Base-by-base conservation (phyloP, 1,140 invertebrate genomes). In the Nasonia longicornis region DNA sequence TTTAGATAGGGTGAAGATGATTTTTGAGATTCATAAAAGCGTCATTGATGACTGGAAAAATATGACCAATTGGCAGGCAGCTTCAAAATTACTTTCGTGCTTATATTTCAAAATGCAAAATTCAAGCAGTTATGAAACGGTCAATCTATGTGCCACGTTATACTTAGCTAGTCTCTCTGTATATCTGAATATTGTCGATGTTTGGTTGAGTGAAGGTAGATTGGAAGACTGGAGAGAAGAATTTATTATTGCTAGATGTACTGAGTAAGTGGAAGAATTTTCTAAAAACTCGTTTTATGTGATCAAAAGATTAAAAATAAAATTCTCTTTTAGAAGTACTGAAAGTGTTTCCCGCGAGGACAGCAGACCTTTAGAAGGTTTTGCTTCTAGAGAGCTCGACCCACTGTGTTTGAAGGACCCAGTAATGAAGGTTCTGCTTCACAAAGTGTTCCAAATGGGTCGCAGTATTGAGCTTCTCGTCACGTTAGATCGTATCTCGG, bases 161-260 rank as follows among this genome's bases (percentile, higher is more conserved):
- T 92, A 92, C 83, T 78, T 93, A 29, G 87, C 89, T 73, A 91
- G 90, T 85, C 85, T 92, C 76, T 89, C 86, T 70, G 90, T 91
- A 79, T 93, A 93, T 85, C 86, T 93, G 26, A 90, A 90, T 75
- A 90, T 93, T 66, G 91, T 92, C 31, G 90, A 93, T 71, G 87
- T 86, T 2, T 93, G 92, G 92, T 86, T 93, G 72, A 91, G 87
- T 22, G 91, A 92, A 80, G 92, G 92, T 79, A 88, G 90, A 77
- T 86, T 93, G 8, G 88, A 91, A 82, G 92, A 93, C 84, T 90
- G 89, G 85, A 89, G 89, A 72, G 84, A 89, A 20, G 93, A 93
- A 86, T 93, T 93, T 88, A 85, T 93, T 48, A 90, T 93, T 81
- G 80, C 84, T 58, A 90, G 89, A 90, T 92, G 77, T 22, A 52